A percentile compares a stretch with the other conserved stretches of the same genome.
Conservation (phyloP, 2,888 invertebrate species). For the Drosophila emarginata region DNA sequence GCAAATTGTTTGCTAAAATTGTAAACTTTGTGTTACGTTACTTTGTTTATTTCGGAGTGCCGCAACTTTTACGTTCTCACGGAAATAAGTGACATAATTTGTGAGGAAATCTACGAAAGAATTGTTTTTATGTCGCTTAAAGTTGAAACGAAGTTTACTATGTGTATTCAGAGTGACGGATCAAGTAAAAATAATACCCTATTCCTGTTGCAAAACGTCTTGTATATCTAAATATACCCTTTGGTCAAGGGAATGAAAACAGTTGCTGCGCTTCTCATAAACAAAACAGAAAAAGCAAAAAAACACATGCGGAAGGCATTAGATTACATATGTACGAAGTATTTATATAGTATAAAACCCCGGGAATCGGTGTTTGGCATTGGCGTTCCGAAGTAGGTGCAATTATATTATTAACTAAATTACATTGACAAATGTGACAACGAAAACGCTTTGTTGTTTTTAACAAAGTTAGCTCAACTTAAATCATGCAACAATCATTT, state of each 20-base stretch:
- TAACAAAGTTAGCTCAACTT: neutral
- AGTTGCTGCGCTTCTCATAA: constrained; percentile 27
- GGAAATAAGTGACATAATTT: no score
- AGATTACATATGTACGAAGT: neutral
- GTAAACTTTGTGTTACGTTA: neutral
- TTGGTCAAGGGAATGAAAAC: constrained; percentile 17
- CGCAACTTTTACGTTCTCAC: no score
- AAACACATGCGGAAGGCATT: neutral
- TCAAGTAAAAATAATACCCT: neutral
- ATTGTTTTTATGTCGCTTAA: no score
- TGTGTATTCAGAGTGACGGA: no score
- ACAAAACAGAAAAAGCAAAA: constrained; percentile 8
- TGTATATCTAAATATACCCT: constrained; percentile 10
- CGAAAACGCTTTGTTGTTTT: neutral
- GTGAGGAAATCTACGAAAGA: no score
- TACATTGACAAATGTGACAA: neutral
- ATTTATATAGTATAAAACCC: neutral
- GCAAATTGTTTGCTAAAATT: neutral
- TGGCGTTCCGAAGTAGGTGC: neutral
- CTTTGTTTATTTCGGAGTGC: neutral
- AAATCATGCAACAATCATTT: neutral
- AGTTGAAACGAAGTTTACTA: no score
- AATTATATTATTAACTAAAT: neutral
- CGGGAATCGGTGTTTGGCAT: neutral
- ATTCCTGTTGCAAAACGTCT: neutral